These are phyloP conservation scores for Gadopsis marmoratus DNA, from an alignment of 2,797 vertebrate species.

Conservation along the genomic window DNA sequence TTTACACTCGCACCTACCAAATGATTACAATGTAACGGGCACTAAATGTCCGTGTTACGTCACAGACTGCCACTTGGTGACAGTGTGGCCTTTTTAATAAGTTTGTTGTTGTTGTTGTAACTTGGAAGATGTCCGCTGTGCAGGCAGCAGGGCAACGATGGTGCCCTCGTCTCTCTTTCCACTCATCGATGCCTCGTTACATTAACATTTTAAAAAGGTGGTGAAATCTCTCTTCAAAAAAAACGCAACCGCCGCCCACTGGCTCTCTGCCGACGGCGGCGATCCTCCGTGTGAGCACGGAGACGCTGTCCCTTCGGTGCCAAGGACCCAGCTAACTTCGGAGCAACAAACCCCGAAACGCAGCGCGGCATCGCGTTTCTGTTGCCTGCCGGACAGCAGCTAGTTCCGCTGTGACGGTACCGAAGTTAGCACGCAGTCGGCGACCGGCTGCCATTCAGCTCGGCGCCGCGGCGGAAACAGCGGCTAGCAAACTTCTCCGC, in stretches of 20 bases:
- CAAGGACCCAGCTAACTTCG: conserved; percentile 16
- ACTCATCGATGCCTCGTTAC: neutral
- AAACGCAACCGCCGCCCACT: neutral
- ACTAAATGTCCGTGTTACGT: neutral
- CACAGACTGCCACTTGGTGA: neutral
- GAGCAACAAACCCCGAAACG: neutral
- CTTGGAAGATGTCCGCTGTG: neutral
- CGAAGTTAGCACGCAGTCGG: conserved; percentile 28
- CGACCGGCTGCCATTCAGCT: conserved; percentile 12
- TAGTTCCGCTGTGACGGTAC: conserved; percentile 20
- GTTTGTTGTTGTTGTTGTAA: neutral
- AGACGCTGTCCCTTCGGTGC: too few species aligned
- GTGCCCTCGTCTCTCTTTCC: neutral
- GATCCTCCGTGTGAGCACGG: too few species aligned
- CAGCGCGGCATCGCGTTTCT: neutral
- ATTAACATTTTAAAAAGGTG: neutral
- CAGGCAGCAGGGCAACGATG: neutral
- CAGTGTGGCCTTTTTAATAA: neutral
- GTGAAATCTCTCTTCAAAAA: neutral
- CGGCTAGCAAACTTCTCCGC: conserved; percentile 55
- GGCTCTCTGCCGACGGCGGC: too few species aligned
- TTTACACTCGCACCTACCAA: neutral
- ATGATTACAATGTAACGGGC: neutral
- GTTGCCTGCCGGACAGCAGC: neutral
- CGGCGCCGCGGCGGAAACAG: neutral